Evolutionary conservation across 2,888 invertebrate species (phyloP), one percentile per base, ranked within the genome.

Genomic region (Margaritifera margaritifera): DNA sequence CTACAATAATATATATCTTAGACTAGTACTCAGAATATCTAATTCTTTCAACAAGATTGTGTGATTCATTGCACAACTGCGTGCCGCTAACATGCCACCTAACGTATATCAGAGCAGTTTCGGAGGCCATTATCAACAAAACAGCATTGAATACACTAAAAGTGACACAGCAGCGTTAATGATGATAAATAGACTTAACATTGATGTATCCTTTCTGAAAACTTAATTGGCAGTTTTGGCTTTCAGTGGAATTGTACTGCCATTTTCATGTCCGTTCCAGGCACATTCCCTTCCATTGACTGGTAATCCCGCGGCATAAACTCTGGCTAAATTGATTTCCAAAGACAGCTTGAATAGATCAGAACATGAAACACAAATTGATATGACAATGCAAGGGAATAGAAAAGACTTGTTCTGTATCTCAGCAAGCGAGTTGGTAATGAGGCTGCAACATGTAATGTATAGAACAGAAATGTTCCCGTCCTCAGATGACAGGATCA

Each of bases 201-300:
- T 61, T 72, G 76, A 74, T 72, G 67, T 71, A 76, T 73, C 67
- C 68, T 53, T 72, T 74, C 71, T 71, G 76, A 76, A 76, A 76
- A 69, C 70, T 69, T 76, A 74, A 76, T 74, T 76, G 73, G 71
- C 71, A 61, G 54, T 55, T 63, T 68, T 69, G 57, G 55, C 64
- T 59, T 62, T 66, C 74, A 74, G 64, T 74, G 69, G 67, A 66
- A 69, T 66, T 63, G 63, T 64, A 61, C 31, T 66, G 66, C 62
- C 71, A 68, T 55, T 66, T 42, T 68, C 66, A 57, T 59, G 50
- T 65, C 51, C 59, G 59, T 57, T 69, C 58, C 64, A 60, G 31
- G 52, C 63, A 56, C 62, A 61, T 66, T 52, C 50, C 24, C 64
- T 57, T 62, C 59, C 64, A 69, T 64, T 52, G 69, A 65, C 63